Evolutionary conservation across 1,140 invertebrate genomes (phyloP), one percentile per base, ranked within the genome.

Genomic region (Philaenus spumarius): DNA sequence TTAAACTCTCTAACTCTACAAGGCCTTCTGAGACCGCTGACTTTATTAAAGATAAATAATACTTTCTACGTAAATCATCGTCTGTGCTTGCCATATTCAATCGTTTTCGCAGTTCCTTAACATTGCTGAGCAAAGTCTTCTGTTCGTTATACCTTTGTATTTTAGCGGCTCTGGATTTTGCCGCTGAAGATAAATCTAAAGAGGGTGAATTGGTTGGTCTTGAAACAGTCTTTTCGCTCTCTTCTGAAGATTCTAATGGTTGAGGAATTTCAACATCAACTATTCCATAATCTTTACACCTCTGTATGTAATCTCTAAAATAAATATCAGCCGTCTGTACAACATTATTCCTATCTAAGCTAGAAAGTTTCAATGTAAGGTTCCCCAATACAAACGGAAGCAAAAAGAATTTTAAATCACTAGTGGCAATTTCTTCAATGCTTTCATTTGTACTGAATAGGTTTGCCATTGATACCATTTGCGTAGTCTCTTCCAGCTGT

Each of bases 381-480:
- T 81, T 83, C 0, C 89, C 92, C 11, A 95, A 76, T n/a, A 93
- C 72, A 17, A 84, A 89, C 0, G 93, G 93, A 14, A 95, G 68
- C 1, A 95, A 71, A 46, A 95, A 78, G 66, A 90, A 93, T 67
- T 90, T 90, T 1, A 97, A 70, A 67, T 93, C 85, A 61, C 85
- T 83, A 12, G 92, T 93, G 0, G 90, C 73, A 11, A 97, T 70
- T 76, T 97, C 95, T 51, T 94, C 89, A 40, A 93, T 77, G 22
- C 75, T 77, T 79, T 97, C 95, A 75, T 97, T 97, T 26, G 72
- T 71, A 71, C 91, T 95, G 66, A 96, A 97, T 71, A 97, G 80
- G 43, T 81, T 84, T 0, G 87, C 76, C 37, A 84, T 60, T 5
- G 89, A 93, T 0, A 93, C 89, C 48, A 91, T 70, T 62, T 77